Base-by-base conservation (phyloP, 1,140 invertebrate genomes). In the Leptopilina boulardi region DNA sequence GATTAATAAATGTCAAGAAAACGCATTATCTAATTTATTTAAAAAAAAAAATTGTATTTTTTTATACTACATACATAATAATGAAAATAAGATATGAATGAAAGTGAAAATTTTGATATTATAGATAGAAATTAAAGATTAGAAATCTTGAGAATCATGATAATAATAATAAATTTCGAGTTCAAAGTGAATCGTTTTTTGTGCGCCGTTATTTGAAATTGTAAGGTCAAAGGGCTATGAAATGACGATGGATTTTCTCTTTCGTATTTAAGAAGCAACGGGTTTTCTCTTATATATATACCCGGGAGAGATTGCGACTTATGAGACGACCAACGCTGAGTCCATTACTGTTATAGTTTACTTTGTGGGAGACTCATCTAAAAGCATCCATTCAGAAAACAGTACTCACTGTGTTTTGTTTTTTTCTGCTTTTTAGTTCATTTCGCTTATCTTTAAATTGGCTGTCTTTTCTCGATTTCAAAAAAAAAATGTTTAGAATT, bases 321-420 rank as follows among this genome's bases (percentile, higher is more conserved):
- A 66, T n/a, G 59, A 51, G 77, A 73, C 70, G 83, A 82, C 80
- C 80, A 84, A 84, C 82, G 83, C 83, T 76, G 51, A 30, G 83
- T 26, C 21, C 54, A 79, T 77, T 81, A 74, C 56, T 23, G 59
- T 30, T 66, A 66, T 66, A 66, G 59, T 66, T 66, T 38, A 56
- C 83, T 84, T 80, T 84, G 82, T 79, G 78, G 83, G 83, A 84
- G 83, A 70, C 59, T 66, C 59, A 30, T 26, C 11, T 66, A 66
- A 66, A 30, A 66, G 59, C 59, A 66, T 66, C 59, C 59, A 66
- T 66, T 66, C 59, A 66, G 59, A 66, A 66, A 30, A 66, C 59
- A 34, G 59, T 66, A 15, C 23, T 66, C n/a, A 5, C 13, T n/a
- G 4, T 66, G 26, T 66, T n/a, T n/a, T n/a, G n/a, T n/a, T 56